Base-by-base conservation (phyloP, 2,113 vertebrate species). In the Oryzias javanicus region DNA sequence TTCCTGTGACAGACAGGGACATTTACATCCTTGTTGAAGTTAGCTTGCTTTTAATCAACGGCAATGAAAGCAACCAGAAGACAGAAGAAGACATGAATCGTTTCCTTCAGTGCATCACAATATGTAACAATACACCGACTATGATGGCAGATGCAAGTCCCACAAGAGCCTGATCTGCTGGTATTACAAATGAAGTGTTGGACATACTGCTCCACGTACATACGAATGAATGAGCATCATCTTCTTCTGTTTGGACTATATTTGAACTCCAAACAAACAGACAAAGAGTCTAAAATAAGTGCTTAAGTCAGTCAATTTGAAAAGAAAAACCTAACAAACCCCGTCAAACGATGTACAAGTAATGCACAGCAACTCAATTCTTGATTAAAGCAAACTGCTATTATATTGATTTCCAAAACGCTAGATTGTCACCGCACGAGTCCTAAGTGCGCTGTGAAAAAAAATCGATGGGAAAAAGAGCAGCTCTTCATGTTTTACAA, bases 101-200 rank as follows among this genome's bases (percentile, higher is more conserved):
- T 22, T 16, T 19, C 35, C 1, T 18, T 15, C 2, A 18, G 25
- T 44, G 4, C 2, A 22, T 70, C 4, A 42, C 22, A 56, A 44
- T 49, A 44, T 24, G 61, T 16, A 41, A 55, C 56, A 44, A 57
- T 19, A 6, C 6, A 3, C 42, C 52, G 47, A 42, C 35, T 64
- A 4, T 7, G 15, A 19, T 53, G n/a, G 35, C 17, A 18, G 15
- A 47, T 24, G 4, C 6, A 22, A n/a, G 35, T 64, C 48, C 25
- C n/a, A 14, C 14, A 29, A 46, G 40, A 44, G 49, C 8, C 19
- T 40, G 24, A 61, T 55, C 50, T 50, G 18, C 15, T 51, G 16
- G 41, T 16, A 15, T 49, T 48, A 44, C 61, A 61, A 70, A 70
- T 68, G 44, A 62, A 6, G 15, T 13, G 58, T 54, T 52, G 17